phyloP scores from a whole-genome alignment of 2,113 vertebrate species.

The Dromaius novaehollandiae region DNA sequence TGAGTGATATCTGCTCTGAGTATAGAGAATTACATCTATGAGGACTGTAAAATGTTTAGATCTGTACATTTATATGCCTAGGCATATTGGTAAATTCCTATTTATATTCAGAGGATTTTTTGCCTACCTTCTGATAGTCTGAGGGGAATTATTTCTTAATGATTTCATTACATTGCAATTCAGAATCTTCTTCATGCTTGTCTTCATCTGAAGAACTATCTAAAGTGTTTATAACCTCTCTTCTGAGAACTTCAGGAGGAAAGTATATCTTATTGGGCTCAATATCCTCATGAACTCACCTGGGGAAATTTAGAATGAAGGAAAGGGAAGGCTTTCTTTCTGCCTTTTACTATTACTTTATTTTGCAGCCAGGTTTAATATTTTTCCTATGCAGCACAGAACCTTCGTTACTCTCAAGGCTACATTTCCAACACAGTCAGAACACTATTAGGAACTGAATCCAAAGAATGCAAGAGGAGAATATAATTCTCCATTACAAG shows the following conservation, averaged over 20 bases:
- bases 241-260: not conserved
- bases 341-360: not conserved
- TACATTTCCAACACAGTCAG: not conserved
- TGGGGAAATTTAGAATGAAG: not conserved
- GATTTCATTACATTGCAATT: not conserved
- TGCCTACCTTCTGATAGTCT: not conserved
- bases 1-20: not conserved
- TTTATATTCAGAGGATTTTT: not conserved
- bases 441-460: not conserved
- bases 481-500: not conserved
- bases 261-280: not conserved
- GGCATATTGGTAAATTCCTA: not conserved
- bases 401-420: not conserved
- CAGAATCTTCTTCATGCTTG: not conserved
- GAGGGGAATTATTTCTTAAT: not conserved
- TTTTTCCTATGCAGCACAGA: not conserved
- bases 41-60: not conserved
- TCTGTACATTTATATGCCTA: not conserved
- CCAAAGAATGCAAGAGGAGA: not conserved
- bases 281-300: not conserved
- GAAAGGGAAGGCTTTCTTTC: not conserved
- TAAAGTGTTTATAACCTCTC: not conserved
- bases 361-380: not conserved
- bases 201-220: not conserved
- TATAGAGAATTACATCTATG: not conserved